Evolutionary conservation across 1,140 invertebrate genomes (phyloP).

Genomic region (Galleria mellonella): DNA sequence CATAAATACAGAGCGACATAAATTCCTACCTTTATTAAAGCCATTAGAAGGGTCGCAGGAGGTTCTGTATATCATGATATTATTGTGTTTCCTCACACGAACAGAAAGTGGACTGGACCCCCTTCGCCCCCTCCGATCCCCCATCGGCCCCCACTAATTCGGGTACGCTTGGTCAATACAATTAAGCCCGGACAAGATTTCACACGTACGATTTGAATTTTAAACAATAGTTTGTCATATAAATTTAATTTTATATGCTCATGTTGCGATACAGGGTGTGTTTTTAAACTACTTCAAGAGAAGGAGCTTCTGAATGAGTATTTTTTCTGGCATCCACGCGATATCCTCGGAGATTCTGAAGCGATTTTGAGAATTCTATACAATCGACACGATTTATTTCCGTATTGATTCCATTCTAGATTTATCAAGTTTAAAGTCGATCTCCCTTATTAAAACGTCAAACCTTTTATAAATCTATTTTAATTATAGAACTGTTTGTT

Average conservation of each 20-base stretch:
- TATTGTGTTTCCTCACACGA: constrained; percentile 54
- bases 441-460: no score
- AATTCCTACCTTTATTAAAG: constrained; percentile 66
- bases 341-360: no score
- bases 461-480: no score
- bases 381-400: no score
- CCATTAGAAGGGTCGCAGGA: constrained; percentile 48
- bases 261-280: constrained; percentile 28
- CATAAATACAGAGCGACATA: constrained; percentile 54
- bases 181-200: constrained; percentile 65
- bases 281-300: no score
- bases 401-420: no score
- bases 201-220: constrained; percentile 68
- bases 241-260: constrained; percentile 61
- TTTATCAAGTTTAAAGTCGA: no score
- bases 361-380: no score
- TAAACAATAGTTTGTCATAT: constrained; percentile 72
- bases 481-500: no score
- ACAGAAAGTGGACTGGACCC: constrained; percentile 14
- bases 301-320: no score
- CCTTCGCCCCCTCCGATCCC: constrained; percentile 13
- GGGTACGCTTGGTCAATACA: constrained; percentile 53
- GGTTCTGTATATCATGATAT: constrained; percentile 45
- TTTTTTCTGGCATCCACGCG: neutral
- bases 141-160: constrained; percentile 22